A percentile compares a stretch with the other conserved stretches of the same genome.
Conservation (phyloP, 2,888 invertebrate genomes). For the Hypomecis punctinalis region DNA sequence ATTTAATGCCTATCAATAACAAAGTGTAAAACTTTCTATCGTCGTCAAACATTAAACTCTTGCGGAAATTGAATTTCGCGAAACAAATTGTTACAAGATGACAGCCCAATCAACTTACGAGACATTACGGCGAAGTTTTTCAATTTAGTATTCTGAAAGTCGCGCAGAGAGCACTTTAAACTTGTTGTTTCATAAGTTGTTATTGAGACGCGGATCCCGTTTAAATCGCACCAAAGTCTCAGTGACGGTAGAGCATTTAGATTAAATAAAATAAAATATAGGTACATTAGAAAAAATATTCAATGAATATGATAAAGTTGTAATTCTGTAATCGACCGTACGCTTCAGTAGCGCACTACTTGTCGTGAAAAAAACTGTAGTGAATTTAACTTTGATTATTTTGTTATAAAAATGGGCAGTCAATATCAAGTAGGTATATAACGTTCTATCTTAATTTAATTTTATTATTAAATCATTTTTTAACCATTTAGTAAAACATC, state of each 20-base stretch:
- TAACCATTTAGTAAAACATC: too few species aligned
- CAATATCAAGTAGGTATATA: too few species aligned
- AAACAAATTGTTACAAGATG: slow-evolving; percentile 31
- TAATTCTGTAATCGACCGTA: too few species aligned
- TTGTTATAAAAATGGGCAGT: too few species aligned
- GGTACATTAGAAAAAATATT: too few species aligned
- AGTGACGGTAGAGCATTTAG: background rate
- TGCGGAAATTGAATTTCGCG: slow-evolving; percentile 39
- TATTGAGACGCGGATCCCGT: slow-evolving; percentile 7
- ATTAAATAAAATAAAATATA: too few species aligned
- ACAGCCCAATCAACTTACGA: slow-evolving; percentile 26
- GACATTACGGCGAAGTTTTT: slow-evolving; percentile 32
- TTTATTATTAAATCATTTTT: too few species aligned
- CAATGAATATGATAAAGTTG: too few species aligned
- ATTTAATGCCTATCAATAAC: slow-evolving; percentile 37
- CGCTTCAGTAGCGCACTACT: too few species aligned
- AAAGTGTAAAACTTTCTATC: slow-evolving; percentile 30
- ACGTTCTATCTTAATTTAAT: too few species aligned
- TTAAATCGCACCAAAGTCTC: background rate
- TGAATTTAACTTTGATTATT: too few species aligned
- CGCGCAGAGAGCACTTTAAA: slow-evolving; percentile 20
- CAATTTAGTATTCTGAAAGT: slow-evolving; percentile 26
- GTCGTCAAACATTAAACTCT: slow-evolving; percentile 28
- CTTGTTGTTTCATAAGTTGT: slow-evolving; percentile 19
- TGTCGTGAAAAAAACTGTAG: too few species aligned